Evolutionary conservation across 2,888 invertebrate species (phyloP).

Genomic region (Coenonympha glycerion): DNA sequence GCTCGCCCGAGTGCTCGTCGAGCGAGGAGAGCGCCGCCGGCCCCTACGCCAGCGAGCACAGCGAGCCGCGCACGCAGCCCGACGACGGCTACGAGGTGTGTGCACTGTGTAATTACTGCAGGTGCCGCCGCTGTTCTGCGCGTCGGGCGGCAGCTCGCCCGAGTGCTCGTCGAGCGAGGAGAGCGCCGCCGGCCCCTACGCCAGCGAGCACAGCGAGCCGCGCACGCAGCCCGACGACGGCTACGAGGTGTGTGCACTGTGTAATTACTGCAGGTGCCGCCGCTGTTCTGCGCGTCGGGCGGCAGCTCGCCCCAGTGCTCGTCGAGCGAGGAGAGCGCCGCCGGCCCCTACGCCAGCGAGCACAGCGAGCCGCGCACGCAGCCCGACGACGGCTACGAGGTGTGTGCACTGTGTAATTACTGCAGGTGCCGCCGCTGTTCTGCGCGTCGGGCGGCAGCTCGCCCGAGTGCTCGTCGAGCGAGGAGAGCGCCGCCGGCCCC

Average conservation of each 20-base stretch:
- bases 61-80: constrained; percentile 64
- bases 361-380: constrained; percentile 64
- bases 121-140: constrained; percentile 62
- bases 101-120: too few species aligned
- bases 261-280: constrained; percentile 66
- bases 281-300: constrained; percentile 52
- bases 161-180: constrained; percentile 61
- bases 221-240: constrained; percentile 74
- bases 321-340: constrained; percentile 59
- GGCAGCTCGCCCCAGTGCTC: constrained; percentile 56
- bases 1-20: constrained; percentile 55
- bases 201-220: constrained; percentile 64
- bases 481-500: constrained; percentile 57
- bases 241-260: too few species aligned
- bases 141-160: constrained; percentile 51
- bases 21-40: constrained; percentile 60
- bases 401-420: too few species aligned
- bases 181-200: constrained; percentile 57
- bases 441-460: constrained; percentile 55
- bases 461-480: constrained; percentile 54
- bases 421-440: constrained; percentile 62
- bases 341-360: constrained; percentile 61
- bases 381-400: constrained; percentile 67
- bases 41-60: constrained; percentile 63
- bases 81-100: constrained; percentile 67